Base-by-base conservation (phyloP, 2,888 invertebrate genomes). In the Latheticus oryzae region DNA sequence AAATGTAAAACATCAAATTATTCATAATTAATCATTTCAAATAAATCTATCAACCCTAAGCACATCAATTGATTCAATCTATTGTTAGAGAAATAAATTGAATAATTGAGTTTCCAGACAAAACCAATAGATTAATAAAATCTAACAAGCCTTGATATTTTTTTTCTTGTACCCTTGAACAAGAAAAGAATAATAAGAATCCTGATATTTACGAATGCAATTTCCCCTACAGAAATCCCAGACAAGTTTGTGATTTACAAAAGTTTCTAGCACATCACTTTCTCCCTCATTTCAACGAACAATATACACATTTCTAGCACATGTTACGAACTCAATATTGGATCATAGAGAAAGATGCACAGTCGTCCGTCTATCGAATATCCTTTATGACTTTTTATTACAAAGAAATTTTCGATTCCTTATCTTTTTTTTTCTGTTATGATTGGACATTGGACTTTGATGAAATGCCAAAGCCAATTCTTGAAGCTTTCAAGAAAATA, bases 301-400 rank as follows among this genome's bases (percentile, higher is more conserved):
- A 45, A 45, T 45, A 45, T 45, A 45, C 45, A 45, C 45, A 48
- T 48, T 48, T 48, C 33, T 24, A 23, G 11, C 48, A 48, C 12
- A 48, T 48, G 48, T 35, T 48, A 35, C 48, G 45, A 48, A 48
- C 35, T 48, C 35, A 48, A 48, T 48, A 48, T 48, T 32, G 30
- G 30, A n/a, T 8, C 28, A 43, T 30, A 17, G 45, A 3, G 17
- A 45, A 45, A 45, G 32, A n/a, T 28, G 45, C 30, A 17, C 19
- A 45, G 11, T 28, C 19, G 28, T 9, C 26, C 43, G 28, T 28
- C 43, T 17, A 17, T 26, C 19, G 16, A 9, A 35, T 13, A n/a
- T 48, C 35, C 26, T 12, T 48, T 48, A 48, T 35, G 48, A 48
- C 33, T 35, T 48, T 48, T 48, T 33, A 48, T 48, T 48, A 48